These are phyloP conservation scores for Neoaliturus tenellus DNA, from an alignment of 2,888 invertebrate species.

Conservation along the genomic window DNA sequence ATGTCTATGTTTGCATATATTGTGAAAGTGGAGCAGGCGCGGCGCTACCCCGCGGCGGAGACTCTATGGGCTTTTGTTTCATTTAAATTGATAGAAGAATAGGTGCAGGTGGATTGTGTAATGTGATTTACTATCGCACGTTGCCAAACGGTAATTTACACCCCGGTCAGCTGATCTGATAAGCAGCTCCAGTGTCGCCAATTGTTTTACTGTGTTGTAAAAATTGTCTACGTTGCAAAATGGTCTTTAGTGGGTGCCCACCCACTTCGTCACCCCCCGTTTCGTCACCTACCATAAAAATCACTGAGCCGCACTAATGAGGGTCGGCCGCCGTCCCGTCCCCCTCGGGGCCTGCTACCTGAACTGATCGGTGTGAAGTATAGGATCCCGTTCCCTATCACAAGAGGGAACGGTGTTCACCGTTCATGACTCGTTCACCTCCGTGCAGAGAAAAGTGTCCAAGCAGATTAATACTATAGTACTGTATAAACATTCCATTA, in stretches of 20 bases:
- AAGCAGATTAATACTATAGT: too few species aligned
- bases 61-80: constrained; percentile 23
- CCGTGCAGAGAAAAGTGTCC: too few species aligned
- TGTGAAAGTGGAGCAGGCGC: constrained; percentile 50
- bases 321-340: too few species aligned
- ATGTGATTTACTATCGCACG: constrained; percentile 7
- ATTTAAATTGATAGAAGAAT: constrained; percentile 28
- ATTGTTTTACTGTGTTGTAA: background rate
- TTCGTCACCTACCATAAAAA: too few species aligned
- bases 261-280: too few species aligned
- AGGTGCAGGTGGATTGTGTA: constrained; percentile 29
- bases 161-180: background rate
- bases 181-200: background rate
- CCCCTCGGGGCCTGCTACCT: too few species aligned
- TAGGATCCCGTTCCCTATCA: too few species aligned
- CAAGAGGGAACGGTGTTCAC: too few species aligned
- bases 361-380: too few species aligned
- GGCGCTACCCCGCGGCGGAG: background rate
- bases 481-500: too few species aligned
- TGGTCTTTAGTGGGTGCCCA: background rate
- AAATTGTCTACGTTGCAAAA: background rate
- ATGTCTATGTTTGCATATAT: constrained; percentile 52
- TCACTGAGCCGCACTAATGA: too few species aligned
- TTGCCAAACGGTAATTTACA: background rate
- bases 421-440: too few species aligned